phyloP scores from a whole-genome alignment of 2,888 invertebrate genomes.

The Bhutanitis thaidina region DNA sequence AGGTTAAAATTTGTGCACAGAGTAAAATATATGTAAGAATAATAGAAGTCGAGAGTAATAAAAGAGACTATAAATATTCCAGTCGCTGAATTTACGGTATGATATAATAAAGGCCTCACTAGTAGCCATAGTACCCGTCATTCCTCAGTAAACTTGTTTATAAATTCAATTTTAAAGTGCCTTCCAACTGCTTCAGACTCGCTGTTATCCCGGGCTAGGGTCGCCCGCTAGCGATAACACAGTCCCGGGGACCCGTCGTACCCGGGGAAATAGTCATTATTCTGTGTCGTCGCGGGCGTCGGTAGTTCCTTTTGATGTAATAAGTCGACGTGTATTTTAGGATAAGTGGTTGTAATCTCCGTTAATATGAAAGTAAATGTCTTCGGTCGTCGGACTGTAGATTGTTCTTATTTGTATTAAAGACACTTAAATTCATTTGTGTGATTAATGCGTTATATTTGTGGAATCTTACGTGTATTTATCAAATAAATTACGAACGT shows the following conservation, averaged over 20 bases:
- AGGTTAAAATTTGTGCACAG: too few species aligned
- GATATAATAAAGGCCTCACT: slow-evolving; percentile 7
- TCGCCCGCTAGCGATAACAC: slow-evolving; percentile 11
- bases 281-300: neutral
- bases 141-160: slow-evolving; percentile 14
- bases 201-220: slow-evolving; percentile 3
- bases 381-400: neutral
- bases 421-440: neutral
- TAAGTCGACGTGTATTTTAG: slow-evolving; percentile 17
- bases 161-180: slow-evolving; percentile 17
- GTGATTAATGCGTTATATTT: neutral
- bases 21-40: too few species aligned
- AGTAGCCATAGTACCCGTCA: slow-evolving; percentile 1
- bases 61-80: too few species aligned
- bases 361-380: slow-evolving; percentile 13
- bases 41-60: too few species aligned
- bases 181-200: neutral
- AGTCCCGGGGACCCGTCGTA: slow-evolving; percentile 1
- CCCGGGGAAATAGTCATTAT: neutral
- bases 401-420: slow-evolving; percentile 4
- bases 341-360: slow-evolving; percentile 18
- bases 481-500: too few species aligned
- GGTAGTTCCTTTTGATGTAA: slow-evolving; percentile 19
- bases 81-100: neutral
- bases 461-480: too few species aligned